Evolutionary conservation across 1,140 invertebrate species (phyloP), one percentile per base, ranked within the genome.

Genomic region (Octopus sinensis): DNA sequence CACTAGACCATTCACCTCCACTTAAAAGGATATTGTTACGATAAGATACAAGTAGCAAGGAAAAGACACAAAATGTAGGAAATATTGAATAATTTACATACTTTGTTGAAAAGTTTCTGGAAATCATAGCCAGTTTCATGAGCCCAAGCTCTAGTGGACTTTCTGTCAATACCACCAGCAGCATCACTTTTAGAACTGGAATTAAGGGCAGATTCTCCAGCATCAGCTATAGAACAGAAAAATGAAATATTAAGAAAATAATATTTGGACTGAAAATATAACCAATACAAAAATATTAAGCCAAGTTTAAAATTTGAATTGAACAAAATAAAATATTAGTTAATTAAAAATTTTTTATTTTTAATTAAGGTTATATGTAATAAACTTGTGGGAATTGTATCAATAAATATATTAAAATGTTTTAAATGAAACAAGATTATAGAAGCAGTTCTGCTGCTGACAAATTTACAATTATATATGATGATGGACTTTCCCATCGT

Each of bases 91-190:
- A 43, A 43, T 43, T 43, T 10, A 54, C 23, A 53, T 85, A 92
- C 91, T 85, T 93, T 93, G 78, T 92, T 90, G 83, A 93, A 93
- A 53, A 93, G 78, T 84, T 91, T 89, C 12, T 94, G 92, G 6
- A 96, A 92, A 90, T 99, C 94, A 89, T 98, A 99, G 79, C 94
- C 92, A 81, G 92, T 94, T 1, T 94, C 93, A 78, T 95, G 93
- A 4, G 96, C 97, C 97, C 97, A 99, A 78, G 93, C 89, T 81
- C 96, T 92, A 0, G 98, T 99, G n/a, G 96, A 97, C 73, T 87
- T 93, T 80, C 96, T 92, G 84, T 94, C 92, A 12, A 96, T 92
- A 85, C 96, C 95, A 17, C 95, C 68, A 73, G 17, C 17, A 17
- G 68, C 6, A 73, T 73, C 68, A 17, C 4, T 23, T 73, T 73